A percentile compares a stretch with the other conserved stretches of the same genome.
phyloP scores from a whole-genome alignment of 1,140 invertebrate species.

The Drosophila orosa region DNA sequence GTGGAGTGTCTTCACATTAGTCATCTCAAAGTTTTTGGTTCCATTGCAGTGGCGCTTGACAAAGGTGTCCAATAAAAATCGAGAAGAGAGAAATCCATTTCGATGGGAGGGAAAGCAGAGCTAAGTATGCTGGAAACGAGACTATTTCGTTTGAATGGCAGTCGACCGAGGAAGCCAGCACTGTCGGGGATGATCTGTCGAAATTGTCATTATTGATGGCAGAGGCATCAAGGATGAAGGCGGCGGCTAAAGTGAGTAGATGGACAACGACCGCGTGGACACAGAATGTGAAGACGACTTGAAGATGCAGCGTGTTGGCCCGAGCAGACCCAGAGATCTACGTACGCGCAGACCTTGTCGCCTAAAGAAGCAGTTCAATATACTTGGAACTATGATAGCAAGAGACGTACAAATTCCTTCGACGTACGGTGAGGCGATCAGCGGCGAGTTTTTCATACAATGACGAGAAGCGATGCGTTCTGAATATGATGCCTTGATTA shows the following conservation, averaged over 20 bases:
- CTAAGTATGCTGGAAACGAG: not conserved
- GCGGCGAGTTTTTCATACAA: not conserved
- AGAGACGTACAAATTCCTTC: not conserved
- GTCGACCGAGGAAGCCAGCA: not conserved
- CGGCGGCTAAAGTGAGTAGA: too few relatives aligned
- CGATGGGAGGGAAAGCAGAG: not conserved
- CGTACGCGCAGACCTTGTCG: not conserved
- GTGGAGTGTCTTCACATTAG: too few relatives aligned
- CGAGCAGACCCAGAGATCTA: not conserved
- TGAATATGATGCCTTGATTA: conserved; percentile 6
- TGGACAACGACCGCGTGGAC: not conserved
- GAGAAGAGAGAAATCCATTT: not conserved
- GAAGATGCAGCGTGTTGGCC: not conserved
- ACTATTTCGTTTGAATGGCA: not conserved
- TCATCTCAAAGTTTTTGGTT: conserved; percentile 4
- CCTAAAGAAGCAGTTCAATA: not conserved
- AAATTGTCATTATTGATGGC: not conserved
- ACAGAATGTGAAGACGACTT: not conserved
- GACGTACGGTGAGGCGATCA: not conserved
- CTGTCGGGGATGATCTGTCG: not conserved
- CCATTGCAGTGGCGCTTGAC: not conserved
- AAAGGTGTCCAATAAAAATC: not conserved
- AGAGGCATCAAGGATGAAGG: not conserved
- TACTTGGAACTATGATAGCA: not conserved
- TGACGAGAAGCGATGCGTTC: not conserved